These are phyloP conservation scores for Synaphobranchus kaupii DNA, from an alignment of 2,797 vertebrate species.

Conservation along the genomic window DNA sequence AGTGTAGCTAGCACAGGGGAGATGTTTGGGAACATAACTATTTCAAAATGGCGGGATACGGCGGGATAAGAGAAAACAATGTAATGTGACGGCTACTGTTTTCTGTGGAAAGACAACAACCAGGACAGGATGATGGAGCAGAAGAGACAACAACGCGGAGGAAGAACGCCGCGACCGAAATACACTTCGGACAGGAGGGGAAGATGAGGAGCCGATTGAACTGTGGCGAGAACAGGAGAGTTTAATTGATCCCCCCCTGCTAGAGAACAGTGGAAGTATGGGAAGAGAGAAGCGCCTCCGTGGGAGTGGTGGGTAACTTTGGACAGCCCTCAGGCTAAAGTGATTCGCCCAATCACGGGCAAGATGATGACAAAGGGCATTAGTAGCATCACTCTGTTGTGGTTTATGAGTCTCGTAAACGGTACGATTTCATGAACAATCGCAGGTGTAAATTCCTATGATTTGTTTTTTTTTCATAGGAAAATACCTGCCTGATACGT, in stretches of 20 bases:
- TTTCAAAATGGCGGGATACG: not conserved
- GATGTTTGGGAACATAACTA: not conserved
- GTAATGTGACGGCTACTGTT: not conserved
- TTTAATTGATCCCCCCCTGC: not conserved
- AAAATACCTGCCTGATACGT: not conserved
- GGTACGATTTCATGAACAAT: not conserved
- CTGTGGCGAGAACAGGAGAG: not conserved
- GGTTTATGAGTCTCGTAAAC: not conserved
- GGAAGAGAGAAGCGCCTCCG: not conserved
- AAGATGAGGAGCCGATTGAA: conserved; percentile 5
- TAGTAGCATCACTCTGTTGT: not conserved
- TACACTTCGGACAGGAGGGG: not conserved
- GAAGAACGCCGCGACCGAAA: not conserved
- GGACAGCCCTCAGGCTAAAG: not conserved
- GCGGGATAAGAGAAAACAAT: not conserved
- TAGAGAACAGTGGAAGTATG: not conserved
- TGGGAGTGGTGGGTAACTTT: conserved; percentile 4
- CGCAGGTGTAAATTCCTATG: not conserved
- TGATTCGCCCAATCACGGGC: not conserved
- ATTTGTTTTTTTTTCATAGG: not conserved
- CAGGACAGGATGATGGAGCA: not conserved
- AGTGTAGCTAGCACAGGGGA: not conserved
- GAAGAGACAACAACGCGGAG: not conserved
- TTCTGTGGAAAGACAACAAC: not conserved
- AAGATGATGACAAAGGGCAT: not conserved